Evolutionary conservation across 2,797 vertebrate species (phyloP).

Genomic region (Coracias cyanogaster): DNA sequence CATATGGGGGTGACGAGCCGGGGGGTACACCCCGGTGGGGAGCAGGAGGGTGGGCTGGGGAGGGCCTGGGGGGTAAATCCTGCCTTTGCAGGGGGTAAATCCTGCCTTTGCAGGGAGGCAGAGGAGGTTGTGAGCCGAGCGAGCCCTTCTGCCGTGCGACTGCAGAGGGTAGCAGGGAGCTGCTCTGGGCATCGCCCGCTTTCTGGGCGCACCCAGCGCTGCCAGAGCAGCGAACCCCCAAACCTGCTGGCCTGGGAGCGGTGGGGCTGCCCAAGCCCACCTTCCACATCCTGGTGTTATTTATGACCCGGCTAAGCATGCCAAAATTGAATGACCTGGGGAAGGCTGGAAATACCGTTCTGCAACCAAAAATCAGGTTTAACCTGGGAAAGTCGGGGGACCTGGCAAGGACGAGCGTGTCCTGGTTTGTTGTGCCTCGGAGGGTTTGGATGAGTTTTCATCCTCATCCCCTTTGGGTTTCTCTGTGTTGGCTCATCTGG

Average conservation of each 20-base stretch:
- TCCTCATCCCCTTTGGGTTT: background rate
- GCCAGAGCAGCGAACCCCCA: background rate
- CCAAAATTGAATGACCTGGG: rapidly evolving
- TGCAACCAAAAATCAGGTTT: rapidly evolving
- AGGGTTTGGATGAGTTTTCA: background rate
- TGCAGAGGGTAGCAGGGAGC: constrained; percentile 62
- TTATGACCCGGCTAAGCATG: rapidly evolving
- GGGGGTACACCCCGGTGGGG: rapidly evolving
- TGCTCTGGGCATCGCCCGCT: background rate
- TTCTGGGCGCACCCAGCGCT: background rate
- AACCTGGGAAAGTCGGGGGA: background rate
- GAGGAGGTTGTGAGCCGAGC: background rate
- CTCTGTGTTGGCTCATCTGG: background rate
- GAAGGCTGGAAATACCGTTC: rapidly evolving
- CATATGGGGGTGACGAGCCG: background rate
- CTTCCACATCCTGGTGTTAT: rapidly evolving
- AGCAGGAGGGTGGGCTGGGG: background rate
- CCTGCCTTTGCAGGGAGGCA: background rate
- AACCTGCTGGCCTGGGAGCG: background rate
- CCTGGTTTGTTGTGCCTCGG: rapidly evolving
- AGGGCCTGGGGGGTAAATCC: background rate
- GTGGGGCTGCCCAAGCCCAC: rapidly evolving
- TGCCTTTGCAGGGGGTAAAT: background rate
- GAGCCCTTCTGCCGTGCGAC: background rate
- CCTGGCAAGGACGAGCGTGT: rapidly evolving